Conservation (phyloP, 2,797 vertebrate species). For the Schizopygopsis malacanthus region DNA sequence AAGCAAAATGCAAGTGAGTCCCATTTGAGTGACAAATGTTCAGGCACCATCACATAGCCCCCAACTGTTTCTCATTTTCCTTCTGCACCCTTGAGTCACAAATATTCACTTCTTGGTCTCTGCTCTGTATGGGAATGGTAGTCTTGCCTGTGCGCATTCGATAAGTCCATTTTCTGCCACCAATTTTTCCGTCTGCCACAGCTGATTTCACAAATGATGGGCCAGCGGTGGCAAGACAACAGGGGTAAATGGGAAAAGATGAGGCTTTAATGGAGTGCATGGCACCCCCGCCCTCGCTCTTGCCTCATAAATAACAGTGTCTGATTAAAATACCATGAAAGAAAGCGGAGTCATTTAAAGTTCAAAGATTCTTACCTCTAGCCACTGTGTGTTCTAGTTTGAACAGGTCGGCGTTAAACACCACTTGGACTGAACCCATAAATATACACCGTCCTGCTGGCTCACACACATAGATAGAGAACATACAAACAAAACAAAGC, state of each 20-base stretch:
- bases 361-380: constrained; percentile 62
- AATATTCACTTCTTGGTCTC: constrained; percentile 20
- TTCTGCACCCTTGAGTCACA: constrained; percentile 64
- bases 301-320: constrained; percentile 76
- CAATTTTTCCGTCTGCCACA: constrained; percentile 75
- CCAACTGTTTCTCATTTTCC: constrained; percentile 61
- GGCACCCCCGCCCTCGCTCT: constrained; percentile 59
- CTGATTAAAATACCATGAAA: constrained; percentile 77
- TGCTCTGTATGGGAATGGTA: constrained; percentile 63
- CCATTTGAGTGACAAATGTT: constrained; percentile 76
- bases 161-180: constrained; percentile 81
- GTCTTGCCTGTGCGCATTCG: constrained; percentile 70
- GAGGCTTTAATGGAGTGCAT: constrained; percentile 63
- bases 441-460: constrained; percentile 51
- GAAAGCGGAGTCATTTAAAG: constrained; percentile 68
- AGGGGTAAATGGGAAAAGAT: constrained; percentile 77
- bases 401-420: constrained; percentile 42
- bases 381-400: constrained; percentile 46
- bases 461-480: constrained; percentile 57
- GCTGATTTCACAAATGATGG: constrained; percentile 83
- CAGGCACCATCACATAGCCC: constrained; percentile 65
- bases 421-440: constrained; percentile 59
- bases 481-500: constrained; percentile 26
- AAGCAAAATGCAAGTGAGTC: constrained; percentile 66
- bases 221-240: constrained; percentile 66